Base-by-base conservation (phyloP, 2,888 invertebrate species). In the Amblyjoppa fuscipennis region DNA sequence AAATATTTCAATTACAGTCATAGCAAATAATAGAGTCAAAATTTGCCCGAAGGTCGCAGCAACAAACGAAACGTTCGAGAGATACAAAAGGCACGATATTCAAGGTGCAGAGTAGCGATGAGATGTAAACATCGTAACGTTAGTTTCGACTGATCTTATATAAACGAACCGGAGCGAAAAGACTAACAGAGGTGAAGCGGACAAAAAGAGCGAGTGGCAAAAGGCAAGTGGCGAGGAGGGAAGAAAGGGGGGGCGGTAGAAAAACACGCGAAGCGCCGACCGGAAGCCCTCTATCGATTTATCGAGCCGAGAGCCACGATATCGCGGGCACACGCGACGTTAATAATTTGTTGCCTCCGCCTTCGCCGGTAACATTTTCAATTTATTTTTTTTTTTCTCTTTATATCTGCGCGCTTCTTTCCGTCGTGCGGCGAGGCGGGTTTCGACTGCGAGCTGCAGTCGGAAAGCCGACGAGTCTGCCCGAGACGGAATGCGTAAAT, bases 301-400 rank as follows among this genome's bases (percentile, higher is more conserved):
- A 85, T 85, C 75, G 81, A 82, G 85, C 81, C 34, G 25, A 49
- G 25, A 75, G 20, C 79, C 4, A 80, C 73, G 77, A 81, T 81
- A 84, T 84, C 82, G 81, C 78, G 75, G 70, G 66, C 64, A 64
- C 90, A 90, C 91, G 91, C 91, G 88, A 90, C 87, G 87, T 91
- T 90, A 89, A 90, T 90, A 90, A 90, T 90, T 90, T 87, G 81
- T 85, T 77, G 80, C 80, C 83, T 75, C 70, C 73, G 59, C 66
- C 66, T 84, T 61, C 41, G 69, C 69, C n/a, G 66, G 78, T 83
- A 75, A 49, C 68, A 66, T 45, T 59, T 31, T 66, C 49, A 64
- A 53, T 73, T 59, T 31, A 5, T 20, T 56, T 66, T 64, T 56
- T 70, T 70, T 78, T 34, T 7, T 71, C 34, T 9, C 20, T 31